Conservation (phyloP, 1,140 invertebrate species). For the Brachionus koreanus region DNA sequence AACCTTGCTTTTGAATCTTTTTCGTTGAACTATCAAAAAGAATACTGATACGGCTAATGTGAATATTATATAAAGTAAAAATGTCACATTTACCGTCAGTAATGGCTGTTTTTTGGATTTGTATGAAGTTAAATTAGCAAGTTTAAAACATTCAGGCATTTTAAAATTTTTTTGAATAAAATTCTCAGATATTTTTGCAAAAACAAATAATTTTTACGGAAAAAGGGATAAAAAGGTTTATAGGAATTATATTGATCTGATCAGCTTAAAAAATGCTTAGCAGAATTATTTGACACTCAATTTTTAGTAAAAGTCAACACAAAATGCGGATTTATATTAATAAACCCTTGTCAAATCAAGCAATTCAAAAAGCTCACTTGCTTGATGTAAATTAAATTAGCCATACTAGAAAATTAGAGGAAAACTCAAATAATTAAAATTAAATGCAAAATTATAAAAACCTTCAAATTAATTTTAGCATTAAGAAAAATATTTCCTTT, state of each 20-base stretch:
- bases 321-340: background rate
- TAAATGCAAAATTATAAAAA: too few relatives aligned
- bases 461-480: too few relatives aligned
- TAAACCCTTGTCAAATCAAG: background rate
- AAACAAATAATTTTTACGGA: background rate
- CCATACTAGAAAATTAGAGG: background rate
- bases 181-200: background rate
- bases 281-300: background rate
- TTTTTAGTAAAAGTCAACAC: background rate
- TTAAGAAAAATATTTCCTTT: too few relatives aligned
- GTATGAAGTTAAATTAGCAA: background rate
- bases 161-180: background rate
- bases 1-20: conserved; percentile 31
- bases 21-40: background rate
- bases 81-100: conserved; percentile 34
- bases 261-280: background rate
- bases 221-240: background rate
- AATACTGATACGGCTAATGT: background rate
- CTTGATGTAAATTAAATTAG: background rate
- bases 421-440: too few relatives aligned
- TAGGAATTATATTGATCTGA: background rate
- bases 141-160: background rate
- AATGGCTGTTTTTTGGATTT: conserved; percentile 10
- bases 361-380: background rate
- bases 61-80: background rate